phyloP scores from a whole-genome alignment of 2,888 invertebrate genomes.

The Podabrus alpinus region DNA sequence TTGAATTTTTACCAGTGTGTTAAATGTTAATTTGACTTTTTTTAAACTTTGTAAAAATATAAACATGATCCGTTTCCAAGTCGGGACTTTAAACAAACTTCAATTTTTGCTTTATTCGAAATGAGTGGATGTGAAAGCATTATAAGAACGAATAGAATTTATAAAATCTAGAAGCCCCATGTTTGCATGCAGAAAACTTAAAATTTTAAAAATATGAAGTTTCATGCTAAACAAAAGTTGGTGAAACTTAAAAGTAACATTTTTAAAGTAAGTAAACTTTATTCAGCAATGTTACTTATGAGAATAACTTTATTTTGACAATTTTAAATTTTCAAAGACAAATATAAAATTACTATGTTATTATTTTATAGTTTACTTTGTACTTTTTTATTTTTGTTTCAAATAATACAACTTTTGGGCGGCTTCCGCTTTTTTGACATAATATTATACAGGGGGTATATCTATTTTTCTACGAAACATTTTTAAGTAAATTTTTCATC shows the following conservation, averaged over 20 bases:
- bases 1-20: too few species aligned
- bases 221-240: not conserved
- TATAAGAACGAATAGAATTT: not conserved
- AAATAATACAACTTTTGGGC: too few species aligned
- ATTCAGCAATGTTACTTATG: not conserved
- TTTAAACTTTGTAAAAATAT: too few species aligned
- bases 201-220: not conserved
- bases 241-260: not conserved
- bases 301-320: not conserved
- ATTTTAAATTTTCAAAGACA: not conserved
- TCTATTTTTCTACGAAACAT: too few species aligned
- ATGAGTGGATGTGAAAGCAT: not conserved
- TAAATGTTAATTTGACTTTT: too few species aligned
- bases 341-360: not conserved
- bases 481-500: too few species aligned
- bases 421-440: too few species aligned
- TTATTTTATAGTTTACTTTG: too few species aligned
- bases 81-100: not conserved
- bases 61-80: not conserved
- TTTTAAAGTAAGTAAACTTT: not conserved
- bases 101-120: not conserved
- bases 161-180: not conserved
- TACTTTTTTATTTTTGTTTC: too few species aligned
- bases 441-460: too few species aligned
- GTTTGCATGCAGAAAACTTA: not conserved